Evolutionary conservation across 2,113 vertebrate genomes (phyloP).

Genomic region (Eulemur macaco): DNA sequence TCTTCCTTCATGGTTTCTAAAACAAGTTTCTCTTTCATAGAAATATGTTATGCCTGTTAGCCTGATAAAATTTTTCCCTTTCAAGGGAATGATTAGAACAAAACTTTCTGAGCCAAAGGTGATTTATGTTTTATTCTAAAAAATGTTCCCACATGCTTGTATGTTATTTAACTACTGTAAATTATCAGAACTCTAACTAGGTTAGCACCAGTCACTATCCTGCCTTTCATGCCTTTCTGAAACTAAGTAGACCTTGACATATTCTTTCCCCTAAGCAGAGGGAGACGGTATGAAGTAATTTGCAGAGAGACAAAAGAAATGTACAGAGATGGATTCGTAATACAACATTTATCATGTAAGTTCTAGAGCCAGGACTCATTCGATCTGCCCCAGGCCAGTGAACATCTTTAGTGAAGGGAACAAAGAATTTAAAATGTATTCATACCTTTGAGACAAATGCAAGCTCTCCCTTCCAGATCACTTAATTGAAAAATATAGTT

Average conservation of each 20-base stretch:
- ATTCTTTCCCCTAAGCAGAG: not conserved
- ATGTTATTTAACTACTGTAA: not conserved
- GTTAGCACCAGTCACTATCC: not conserved
- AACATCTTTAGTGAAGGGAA: not conserved
- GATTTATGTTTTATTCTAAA: constrained; percentile 21
- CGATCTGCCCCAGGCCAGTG: not conserved
- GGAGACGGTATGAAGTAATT: not conserved
- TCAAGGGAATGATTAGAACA: not conserved
- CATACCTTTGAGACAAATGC: not conserved
- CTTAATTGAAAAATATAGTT: constrained; percentile 10
- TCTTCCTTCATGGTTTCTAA: constrained; percentile 4
- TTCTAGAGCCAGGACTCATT: not conserved
- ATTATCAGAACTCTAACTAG: not conserved
- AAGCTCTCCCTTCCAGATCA: not conserved
- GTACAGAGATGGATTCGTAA: not conserved
- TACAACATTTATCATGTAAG: not conserved
- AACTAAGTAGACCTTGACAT: not conserved
- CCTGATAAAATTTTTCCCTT: not conserved
- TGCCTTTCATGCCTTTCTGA: not conserved
- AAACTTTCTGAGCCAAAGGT: constrained; percentile 37
- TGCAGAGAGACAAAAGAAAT: not conserved
- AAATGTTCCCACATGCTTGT: not conserved
- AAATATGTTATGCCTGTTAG: not conserved
- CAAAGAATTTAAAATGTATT: not conserved
- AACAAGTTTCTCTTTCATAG: constrained; percentile 4